A percentile compares a stretch with the other conserved stretches of the same genome.
Evolutionary conservation across 2,113 vertebrate genomes (phyloP).

Genomic region (Cyprinus carpio): DNA sequence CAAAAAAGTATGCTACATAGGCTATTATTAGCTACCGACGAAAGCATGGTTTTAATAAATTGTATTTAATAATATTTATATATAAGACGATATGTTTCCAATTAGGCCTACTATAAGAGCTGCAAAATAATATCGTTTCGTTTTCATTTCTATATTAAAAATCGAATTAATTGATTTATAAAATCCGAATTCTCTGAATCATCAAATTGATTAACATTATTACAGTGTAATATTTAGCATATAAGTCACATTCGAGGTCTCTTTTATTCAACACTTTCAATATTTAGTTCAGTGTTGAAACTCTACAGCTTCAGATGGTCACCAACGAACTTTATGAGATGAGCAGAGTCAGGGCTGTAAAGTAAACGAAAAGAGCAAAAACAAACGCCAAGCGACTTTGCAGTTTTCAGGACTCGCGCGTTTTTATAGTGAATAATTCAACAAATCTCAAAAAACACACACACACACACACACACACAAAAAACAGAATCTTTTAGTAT

Average conservation of each 20-base stretch:
- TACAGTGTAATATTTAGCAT: background rate
- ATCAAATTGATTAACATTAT: background rate
- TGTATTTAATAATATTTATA: background rate
- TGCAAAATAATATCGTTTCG: background rate
- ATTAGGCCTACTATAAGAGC: background rate
- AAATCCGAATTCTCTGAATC: background rate
- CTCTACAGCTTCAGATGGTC: background rate
- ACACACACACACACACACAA: no score
- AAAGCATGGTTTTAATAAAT: background rate
- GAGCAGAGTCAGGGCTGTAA: background rate
- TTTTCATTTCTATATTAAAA: background rate
- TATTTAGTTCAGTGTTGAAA: background rate
- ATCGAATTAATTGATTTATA: no score
- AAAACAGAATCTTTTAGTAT: background rate
- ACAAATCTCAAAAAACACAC: no score
- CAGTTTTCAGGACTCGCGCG: constrained; percentile 57
- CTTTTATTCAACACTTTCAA: background rate
- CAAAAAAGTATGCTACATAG: background rate
- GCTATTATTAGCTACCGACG: no score
- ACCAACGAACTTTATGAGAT: background rate
- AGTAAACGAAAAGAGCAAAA: constrained; percentile 1
- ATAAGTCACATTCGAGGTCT: background rate
- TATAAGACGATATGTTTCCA: background rate
- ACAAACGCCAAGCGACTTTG: background rate
- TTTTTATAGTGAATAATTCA: constrained; percentile 66